Percentiles rank a stretch among this genome's conserved stretches.
Evolutionary conservation across 2,113 vertebrate species (phyloP).

Genomic region (Gorsachius goisagi): DNA sequence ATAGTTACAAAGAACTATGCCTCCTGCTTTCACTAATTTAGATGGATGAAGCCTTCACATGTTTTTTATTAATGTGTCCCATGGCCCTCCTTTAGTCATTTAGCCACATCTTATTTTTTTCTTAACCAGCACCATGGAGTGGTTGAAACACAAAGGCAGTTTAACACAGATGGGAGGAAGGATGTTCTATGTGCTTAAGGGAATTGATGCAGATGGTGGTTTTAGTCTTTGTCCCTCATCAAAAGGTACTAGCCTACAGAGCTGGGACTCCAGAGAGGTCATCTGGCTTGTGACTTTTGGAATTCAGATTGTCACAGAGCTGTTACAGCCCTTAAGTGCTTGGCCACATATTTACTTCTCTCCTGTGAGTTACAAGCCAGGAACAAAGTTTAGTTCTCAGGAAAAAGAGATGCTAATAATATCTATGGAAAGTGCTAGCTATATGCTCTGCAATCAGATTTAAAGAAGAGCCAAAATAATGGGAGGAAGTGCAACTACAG

Average conservation of each 20-base stretch:
- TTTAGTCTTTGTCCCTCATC: background rate
- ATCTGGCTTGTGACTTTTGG: background rate
- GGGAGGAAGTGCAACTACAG: background rate
- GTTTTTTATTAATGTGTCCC: background rate
- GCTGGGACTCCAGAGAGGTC: background rate
- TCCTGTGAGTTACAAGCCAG: background rate
- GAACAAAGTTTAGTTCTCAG: background rate
- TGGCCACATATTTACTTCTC: background rate
- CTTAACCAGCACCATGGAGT: background rate
- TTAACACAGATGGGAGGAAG: constrained; percentile 2
- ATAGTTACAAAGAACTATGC: background rate
- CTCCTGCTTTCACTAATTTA: background rate
- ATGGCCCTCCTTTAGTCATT: background rate
- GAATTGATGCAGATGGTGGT: background rate
- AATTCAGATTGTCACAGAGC: background rate
- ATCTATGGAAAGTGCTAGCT: background rate
- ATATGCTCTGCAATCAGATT: background rate
- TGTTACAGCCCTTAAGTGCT: background rate
- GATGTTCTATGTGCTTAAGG: background rate
- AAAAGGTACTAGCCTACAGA: background rate
- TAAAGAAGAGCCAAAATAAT: background rate
- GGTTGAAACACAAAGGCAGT: background rate
- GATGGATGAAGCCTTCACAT: background rate
- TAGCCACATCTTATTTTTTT: background rate
- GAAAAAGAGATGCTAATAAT: background rate